These are phyloP conservation scores for Drosophila aff. DNA, from an alignment of 1,140 invertebrate species.

Conservation along the genomic window DNA sequence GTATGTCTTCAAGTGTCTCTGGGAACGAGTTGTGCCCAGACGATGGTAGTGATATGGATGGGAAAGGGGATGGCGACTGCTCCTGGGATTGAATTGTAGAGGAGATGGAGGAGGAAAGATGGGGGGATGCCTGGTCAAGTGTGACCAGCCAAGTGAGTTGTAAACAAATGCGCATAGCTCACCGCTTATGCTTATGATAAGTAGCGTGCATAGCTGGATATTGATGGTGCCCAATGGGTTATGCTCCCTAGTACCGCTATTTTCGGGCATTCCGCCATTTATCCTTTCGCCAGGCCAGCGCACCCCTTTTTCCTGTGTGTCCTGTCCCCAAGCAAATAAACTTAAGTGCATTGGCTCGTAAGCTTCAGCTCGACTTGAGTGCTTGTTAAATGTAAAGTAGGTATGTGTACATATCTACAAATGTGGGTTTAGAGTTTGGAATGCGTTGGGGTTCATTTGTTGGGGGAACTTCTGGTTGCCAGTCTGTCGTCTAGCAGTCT, in stretches of 20 bases:
- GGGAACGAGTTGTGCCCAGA: conserved; percentile 56
- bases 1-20: conserved; percentile 30
- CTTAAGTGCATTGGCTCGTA: conserved; percentile 69
- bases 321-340: conserved; percentile 76
- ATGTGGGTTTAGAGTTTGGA: conserved; percentile 31
- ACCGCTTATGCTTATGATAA: conserved; percentile 32
- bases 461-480: conserved; percentile 6
- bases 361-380: conserved; percentile 48
- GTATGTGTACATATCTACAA: conserved; percentile 5
- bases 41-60: conserved; percentile 6
- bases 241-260: conserved; percentile 20
- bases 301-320: conserved; percentile 8
- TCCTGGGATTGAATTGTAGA: not conserved
- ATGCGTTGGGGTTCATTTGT: conserved; percentile 36
- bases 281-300: not conserved
- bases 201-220: conserved; percentile 55
- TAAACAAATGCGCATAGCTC: conserved; percentile 61
- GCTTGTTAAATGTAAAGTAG: conserved; percentile 70
- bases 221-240: conserved; percentile 49
- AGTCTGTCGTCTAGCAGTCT: conserved; percentile 16
- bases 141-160: conserved; percentile 74
- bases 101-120: not conserved
- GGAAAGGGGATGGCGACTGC: not conserved
- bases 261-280: conserved; percentile 17
- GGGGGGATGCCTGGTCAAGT: conserved; percentile 47